Percentiles rank a stretch among this genome's conserved stretches.
phyloP scores from a whole-genome alignment of 2,113 vertebrate species.

The Siniperca chuatsi region DNA sequence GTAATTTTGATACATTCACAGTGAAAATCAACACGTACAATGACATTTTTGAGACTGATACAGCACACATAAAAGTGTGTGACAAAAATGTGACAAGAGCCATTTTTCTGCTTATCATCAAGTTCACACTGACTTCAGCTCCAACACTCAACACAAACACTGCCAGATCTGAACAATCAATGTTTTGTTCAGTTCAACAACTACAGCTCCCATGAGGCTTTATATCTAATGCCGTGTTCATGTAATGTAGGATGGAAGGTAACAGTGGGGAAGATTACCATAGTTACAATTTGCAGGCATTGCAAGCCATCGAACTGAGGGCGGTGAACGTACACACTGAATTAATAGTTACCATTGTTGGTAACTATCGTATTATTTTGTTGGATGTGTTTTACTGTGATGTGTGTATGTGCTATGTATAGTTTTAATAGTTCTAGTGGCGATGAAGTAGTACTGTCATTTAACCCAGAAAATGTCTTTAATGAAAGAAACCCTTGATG shows the following conservation, averaged over 20 bases:
- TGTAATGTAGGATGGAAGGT: not conserved
- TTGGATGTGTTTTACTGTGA: not conserved
- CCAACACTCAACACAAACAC: not conserved
- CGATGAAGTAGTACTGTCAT: not conserved
- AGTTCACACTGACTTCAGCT: not conserved
- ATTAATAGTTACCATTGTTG: not conserved
- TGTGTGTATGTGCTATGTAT: not conserved
- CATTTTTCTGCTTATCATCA: not conserved
- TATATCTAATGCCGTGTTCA: not conserved
- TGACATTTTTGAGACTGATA: not conserved
- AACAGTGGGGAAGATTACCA: not conserved
- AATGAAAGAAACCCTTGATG: not conserved
- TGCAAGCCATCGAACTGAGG: not conserved
- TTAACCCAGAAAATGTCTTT: not conserved
- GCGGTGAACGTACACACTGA: not conserved
- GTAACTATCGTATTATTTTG: not conserved
- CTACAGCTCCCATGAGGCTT: not conserved
- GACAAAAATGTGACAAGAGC: not conserved
- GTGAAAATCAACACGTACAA: not conserved
- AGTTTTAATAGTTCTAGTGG: not conserved
- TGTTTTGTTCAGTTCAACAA: constrained; percentile 1
- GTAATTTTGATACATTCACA: not conserved
- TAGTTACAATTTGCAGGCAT: not conserved
- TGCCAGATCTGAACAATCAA: not conserved
- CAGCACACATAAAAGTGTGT: not conserved